Conservation (phyloP, 2,797 vertebrate species). For the Chelon auratus region DNA sequence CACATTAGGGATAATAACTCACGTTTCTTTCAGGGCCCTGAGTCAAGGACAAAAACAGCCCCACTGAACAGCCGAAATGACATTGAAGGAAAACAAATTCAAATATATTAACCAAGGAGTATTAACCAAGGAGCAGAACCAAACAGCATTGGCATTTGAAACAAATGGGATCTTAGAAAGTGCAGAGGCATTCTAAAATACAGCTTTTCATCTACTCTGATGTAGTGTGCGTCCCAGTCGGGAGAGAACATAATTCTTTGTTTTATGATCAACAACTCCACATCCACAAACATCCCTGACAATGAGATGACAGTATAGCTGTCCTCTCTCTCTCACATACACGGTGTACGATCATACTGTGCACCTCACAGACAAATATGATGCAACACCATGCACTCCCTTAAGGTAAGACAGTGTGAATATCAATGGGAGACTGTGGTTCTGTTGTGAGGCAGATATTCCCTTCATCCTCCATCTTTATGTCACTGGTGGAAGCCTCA, state of each 20-base stretch:
- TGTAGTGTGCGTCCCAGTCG: not conserved
- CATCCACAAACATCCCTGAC: slow-evolving; percentile 5
- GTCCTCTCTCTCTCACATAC: not conserved
- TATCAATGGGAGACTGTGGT: slow-evolving; percentile 8
- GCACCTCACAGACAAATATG: slow-evolving; percentile 29
- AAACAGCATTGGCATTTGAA: slow-evolving; percentile 17
- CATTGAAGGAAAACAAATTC: slow-evolving; percentile 31
- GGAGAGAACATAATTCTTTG: not conserved
- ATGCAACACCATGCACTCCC: slow-evolving; percentile 30
- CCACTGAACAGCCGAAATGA: slow-evolving; percentile 23
- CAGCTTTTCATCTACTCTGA: not conserved
- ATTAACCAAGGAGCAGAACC: slow-evolving; percentile 6
- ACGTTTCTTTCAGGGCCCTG: slow-evolving; percentile 27
- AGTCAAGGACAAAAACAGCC: slow-evolving; percentile 61
- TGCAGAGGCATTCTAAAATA: not conserved
- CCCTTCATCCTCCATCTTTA: slow-evolving; percentile 13
- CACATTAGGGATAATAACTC: slow-evolving; percentile 55
- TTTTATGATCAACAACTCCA: slow-evolving; percentile 13
- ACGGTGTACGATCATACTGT: slow-evolving; percentile 12
- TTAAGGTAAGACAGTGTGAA: slow-evolving; percentile 1
- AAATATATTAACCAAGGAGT: slow-evolving; percentile 14
- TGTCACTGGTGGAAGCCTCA: not conserved
- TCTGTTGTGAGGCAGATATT: not conserved
- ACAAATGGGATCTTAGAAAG: not conserved
- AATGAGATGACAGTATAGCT: slow-evolving; percentile 15